These are phyloP conservation scores for Sardinella longiceps DNA, from an alignment of 2,797 vertebrate species.

Conservation along the genomic window DNA sequence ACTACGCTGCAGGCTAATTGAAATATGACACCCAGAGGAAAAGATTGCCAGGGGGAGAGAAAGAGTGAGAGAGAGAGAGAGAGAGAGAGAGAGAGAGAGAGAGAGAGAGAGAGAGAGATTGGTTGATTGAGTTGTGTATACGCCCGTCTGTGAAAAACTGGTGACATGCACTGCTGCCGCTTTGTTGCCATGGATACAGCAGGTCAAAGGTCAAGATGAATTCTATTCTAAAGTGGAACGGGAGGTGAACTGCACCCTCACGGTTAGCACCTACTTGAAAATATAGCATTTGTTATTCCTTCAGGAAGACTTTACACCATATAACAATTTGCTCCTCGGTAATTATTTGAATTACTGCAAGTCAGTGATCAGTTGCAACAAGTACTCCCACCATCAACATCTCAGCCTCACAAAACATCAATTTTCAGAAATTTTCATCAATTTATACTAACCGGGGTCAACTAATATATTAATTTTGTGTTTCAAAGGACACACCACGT, in stretches of 20 bases:
- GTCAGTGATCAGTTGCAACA: too few species aligned
- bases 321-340: too few species aligned
- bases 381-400: too few species aligned
- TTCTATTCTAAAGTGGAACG: background rate
- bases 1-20: constrained; percentile 35
- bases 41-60: background rate
- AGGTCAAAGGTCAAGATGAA: constrained; percentile 39
- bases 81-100: background rate
- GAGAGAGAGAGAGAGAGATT: background rate
- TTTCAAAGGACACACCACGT: too few species aligned
- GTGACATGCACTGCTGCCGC: background rate
- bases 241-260: background rate
- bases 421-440: too few species aligned
- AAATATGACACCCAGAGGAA: constrained; percentile 32
- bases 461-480: too few species aligned
- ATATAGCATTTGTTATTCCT: too few species aligned
- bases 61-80: background rate
- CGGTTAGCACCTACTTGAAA: background rate
- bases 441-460: too few species aligned
- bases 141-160: background rate
- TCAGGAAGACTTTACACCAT: too few species aligned
- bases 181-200: constrained; percentile 53
- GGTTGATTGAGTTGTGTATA: background rate
- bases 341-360: too few species aligned
- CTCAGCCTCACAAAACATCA: too few species aligned